Evolutionary conservation across 2,888 invertebrate species (phyloP).

Genomic region (Ashinkailepas kermadecensis): DNA sequence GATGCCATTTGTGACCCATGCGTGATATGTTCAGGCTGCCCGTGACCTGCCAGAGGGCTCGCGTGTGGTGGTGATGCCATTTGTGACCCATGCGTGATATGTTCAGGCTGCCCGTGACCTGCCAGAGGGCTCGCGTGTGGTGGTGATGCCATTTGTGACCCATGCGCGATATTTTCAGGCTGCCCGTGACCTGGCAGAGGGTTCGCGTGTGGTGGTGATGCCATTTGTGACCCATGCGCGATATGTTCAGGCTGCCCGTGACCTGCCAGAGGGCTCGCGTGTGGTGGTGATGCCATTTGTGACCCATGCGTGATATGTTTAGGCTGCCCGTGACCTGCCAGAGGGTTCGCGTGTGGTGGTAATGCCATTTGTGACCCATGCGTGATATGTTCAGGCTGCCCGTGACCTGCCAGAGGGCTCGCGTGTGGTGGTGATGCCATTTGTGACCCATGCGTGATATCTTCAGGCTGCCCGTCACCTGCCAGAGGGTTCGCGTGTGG

Average conservation of each 20-base stretch:
- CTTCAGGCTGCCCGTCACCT: conserved; percentile 57
- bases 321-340: conserved; percentile 62
- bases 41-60: conserved; percentile 70
- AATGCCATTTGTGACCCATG: too few relatives aligned
- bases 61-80: conserved; percentile 72
- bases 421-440: conserved; percentile 72
- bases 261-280: conserved; percentile 68
- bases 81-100: too few relatives aligned
- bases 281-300: conserved; percentile 67
- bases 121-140: conserved; percentile 73
- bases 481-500: conserved; percentile 73
- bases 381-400: conserved; percentile 46
- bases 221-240: too few relatives aligned
- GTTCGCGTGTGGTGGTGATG: conserved; percentile 85
- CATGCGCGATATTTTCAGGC: conserved; percentile 38
- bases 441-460: too few relatives aligned
- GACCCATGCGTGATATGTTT: not conserved
- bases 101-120: conserved; percentile 57
- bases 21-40: conserved; percentile 46
- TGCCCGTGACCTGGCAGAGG: conserved; percentile 66
- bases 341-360: conserved; percentile 82
- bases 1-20: too few relatives aligned
- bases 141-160: conserved; percentile 53
- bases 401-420: conserved; percentile 70
- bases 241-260: conserved; percentile 51